Evolutionary conservation across 2,113 vertebrate species (phyloP), one percentile per base, ranked within the genome.

Genomic region (mouse (Mus musculus)): DNA sequence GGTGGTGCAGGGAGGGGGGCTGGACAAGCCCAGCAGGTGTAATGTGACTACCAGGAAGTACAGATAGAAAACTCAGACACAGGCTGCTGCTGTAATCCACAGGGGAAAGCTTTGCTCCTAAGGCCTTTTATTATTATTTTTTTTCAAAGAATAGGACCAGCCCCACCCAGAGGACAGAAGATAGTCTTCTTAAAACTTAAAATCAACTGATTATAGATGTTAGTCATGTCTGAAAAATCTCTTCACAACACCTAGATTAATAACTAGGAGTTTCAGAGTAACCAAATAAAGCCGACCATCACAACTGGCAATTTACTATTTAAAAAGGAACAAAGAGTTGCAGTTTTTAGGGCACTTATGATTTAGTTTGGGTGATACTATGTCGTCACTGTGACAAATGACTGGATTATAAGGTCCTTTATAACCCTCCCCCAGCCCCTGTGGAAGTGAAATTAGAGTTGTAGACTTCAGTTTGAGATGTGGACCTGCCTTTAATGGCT

Each of bases 151-250:
- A 9, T 80, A 56, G 56, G 7, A 33, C 84, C 54, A 88, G 87
- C 24, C 10, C 67, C 42, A 87, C 36, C 24, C 72, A 82, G 33
- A 71, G 36, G 33, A 81, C 78, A n/a, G 26, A 93, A 13, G 22
- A 46, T 67, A 84, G 75, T 54, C 71, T 87, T 84, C 56, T 91
- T 91, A 81, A 86, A 84, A 86, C 19, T 71, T 77, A 69, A 92
- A 76, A 67, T 71, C 59, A 89, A 13, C 61, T 89, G 46, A 94
- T 73, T 90, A 24, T 63, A 73, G 61, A 49, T 84, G 0, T 77
- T 87, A 91, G 36, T 95, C 26, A 20, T 24, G 73, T 69, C 59
- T 90, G 52, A 73, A 88, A 42, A 93, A 54, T 77, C 49, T 33
- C 59, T 77, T 87, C 36, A 89, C 39, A 89, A 36, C 76, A 90